These are phyloP conservation scores for Phyllostomus hastatus DNA, from an alignment of 2,113 vertebrate genomes.

Conservation along the genomic window DNA sequence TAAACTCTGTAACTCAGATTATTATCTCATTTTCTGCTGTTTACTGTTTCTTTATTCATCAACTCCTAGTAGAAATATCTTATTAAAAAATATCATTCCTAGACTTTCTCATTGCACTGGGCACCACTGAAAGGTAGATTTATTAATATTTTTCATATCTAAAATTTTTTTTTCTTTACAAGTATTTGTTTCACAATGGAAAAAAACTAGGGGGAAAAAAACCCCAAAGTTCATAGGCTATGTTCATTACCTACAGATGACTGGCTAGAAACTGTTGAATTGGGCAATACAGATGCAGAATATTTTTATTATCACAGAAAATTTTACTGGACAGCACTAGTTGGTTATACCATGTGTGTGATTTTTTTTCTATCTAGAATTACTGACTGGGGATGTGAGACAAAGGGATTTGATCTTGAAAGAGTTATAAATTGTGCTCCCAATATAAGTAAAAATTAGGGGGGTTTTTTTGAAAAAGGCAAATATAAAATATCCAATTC, in stretches of 20 bases:
- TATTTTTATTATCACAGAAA: not conserved
- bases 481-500: conserved; percentile 2
- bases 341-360: not conserved
- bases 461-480: not conserved
- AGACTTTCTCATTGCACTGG: not conserved
- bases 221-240: not conserved
- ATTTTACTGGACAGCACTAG: not conserved
- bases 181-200: not conserved
- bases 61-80: not conserved
- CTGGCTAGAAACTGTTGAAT: not conserved
- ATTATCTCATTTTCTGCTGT: not conserved
- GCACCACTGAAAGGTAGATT: not conserved
- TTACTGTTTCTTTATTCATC: not conserved
- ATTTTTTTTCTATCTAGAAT: not conserved
- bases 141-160: not conserved
- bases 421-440: not conserved
- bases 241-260: not conserved
- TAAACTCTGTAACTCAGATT: not conserved
- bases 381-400: not conserved
- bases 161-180: not conserved
- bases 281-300: not conserved
- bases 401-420: not conserved
- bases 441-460: not conserved
- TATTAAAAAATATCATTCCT: conserved; percentile 8
- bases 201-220: not conserved